Evolutionary conservation across 2,113 vertebrate genomes (phyloP).

Genomic region (Elephas maximus): DNA sequence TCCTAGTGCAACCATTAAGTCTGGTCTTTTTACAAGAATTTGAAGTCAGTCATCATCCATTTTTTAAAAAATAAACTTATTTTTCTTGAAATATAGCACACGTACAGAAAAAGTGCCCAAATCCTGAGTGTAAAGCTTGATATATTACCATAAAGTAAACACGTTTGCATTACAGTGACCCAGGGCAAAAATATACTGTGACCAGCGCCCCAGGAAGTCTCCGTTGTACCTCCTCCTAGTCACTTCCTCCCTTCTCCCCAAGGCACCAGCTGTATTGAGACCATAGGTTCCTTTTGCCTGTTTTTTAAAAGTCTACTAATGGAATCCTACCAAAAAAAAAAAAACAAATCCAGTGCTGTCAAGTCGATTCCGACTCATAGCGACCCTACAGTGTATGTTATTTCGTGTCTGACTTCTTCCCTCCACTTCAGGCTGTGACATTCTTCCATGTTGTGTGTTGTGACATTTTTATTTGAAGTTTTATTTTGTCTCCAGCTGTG

Average conservation of each 20-base stretch:
- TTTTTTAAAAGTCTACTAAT: neutral
- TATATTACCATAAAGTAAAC: neutral
- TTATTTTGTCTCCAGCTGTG: neutral
- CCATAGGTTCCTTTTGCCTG: neutral
- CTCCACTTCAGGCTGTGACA: neutral
- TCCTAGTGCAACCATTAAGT: no score
- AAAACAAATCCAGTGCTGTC: no score
- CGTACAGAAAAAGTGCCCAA: neutral
- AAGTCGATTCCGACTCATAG: no score
- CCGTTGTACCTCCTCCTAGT: neutral
- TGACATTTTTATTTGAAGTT: neutral
- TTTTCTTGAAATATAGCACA: neutral
- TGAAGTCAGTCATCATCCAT: neutral
- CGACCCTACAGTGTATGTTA: neutral
- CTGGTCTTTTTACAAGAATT: no score
- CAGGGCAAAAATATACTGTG: neutral
- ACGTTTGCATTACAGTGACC: neutral
- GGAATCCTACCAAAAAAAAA: no score
- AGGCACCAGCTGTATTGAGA: neutral
- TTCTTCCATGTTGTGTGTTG: neutral
- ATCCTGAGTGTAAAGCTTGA: neutral
- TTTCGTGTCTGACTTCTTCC: neutral
- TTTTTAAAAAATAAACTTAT: neutral
- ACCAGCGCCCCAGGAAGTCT: neutral
- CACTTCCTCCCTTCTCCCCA: neutral